Conservation (phyloP, 2,888 invertebrate species). For the Melieria picta region DNA sequence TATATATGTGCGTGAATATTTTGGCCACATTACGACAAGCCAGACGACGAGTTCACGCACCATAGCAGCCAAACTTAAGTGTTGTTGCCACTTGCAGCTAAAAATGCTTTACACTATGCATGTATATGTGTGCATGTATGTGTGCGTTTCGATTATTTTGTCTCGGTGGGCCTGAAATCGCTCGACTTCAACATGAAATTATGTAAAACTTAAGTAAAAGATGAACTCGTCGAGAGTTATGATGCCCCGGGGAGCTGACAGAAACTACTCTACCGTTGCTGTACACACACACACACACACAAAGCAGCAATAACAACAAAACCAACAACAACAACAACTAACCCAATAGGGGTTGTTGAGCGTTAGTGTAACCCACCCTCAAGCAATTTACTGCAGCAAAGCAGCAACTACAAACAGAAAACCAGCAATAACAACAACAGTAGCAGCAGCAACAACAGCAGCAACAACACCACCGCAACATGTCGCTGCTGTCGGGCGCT, state of each 20-base stretch:
- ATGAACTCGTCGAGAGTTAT: slow-evolving; percentile 67
- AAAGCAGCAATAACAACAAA: not conserved
- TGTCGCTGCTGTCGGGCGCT: slow-evolving; percentile 53
- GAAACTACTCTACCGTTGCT: slow-evolving; percentile 10
- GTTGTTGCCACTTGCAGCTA: too few relatives aligned
- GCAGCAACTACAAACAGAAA: not conserved
- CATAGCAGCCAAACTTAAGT: too few relatives aligned
- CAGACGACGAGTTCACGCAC: too few relatives aligned
- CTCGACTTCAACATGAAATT: slow-evolving; percentile 51
- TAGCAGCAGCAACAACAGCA: too few relatives aligned
- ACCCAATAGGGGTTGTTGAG: too few relatives aligned
- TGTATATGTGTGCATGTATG: not conserved
- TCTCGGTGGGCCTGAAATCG: slow-evolving; percentile 52
- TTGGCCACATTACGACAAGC: too few relatives aligned
- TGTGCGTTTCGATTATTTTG: slow-evolving; percentile 50
- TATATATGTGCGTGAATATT: too few relatives aligned
- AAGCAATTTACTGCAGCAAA: not conserved
- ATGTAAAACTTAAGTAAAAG: slow-evolving; percentile 67
- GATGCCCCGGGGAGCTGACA: slow-evolving; percentile 62
- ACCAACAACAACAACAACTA: not conserved
- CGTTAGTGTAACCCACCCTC: too few relatives aligned
- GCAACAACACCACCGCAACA: slow-evolving; percentile 20
- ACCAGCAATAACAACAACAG: not conserved
- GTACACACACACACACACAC: not conserved
- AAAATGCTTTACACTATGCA: too few relatives aligned